A percentile compares a stretch with the other conserved stretches of the same genome.
Evolutionary conservation across 1,140 invertebrate genomes (phyloP).

Genomic region (Drosophila lacertosa): DNA sequence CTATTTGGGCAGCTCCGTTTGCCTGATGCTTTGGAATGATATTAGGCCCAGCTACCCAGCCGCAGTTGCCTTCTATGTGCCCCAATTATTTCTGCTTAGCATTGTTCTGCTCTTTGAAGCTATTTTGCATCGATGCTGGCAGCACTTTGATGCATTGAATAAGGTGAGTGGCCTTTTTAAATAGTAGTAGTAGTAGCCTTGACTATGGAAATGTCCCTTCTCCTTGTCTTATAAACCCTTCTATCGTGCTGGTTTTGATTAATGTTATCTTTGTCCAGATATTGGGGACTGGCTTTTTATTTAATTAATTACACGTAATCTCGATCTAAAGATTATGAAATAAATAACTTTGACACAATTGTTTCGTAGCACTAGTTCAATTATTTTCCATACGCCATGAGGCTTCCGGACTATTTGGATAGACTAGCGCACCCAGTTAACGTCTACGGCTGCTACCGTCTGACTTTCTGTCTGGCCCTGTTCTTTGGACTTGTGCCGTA

Average conservation of each 20-base stretch:
- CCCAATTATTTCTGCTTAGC: conserved; percentile 72
- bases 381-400: conserved; percentile 62
- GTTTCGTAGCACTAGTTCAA: neutral
- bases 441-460: conserved; percentile 57
- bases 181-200: no score
- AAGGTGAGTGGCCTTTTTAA: conserved; percentile 48
- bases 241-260: neutral
- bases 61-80: conserved; percentile 74
- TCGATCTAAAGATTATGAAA: conserved; percentile 1
- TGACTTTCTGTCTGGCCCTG: conserved; percentile 38
- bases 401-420: conserved; percentile 46
- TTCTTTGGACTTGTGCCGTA: conserved; percentile 59
- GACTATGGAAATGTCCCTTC: no score
- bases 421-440: conserved; percentile 24
- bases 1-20: conserved; percentile 66
- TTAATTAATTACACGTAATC: conserved; percentile 24
- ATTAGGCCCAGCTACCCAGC: conserved; percentile 71
- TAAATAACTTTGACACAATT: neutral
- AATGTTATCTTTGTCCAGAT: neutral
- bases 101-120: conserved; percentile 68
- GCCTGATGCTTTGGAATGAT: conserved; percentile 66
- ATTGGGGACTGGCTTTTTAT: neutral
- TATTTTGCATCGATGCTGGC: conserved; percentile 69
- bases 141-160: conserved; percentile 70
- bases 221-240: no score